These are phyloP conservation scores for Heliconius aoede DNA, from an alignment of 2,888 invertebrate genomes.

Conservation along the genomic window DNA sequence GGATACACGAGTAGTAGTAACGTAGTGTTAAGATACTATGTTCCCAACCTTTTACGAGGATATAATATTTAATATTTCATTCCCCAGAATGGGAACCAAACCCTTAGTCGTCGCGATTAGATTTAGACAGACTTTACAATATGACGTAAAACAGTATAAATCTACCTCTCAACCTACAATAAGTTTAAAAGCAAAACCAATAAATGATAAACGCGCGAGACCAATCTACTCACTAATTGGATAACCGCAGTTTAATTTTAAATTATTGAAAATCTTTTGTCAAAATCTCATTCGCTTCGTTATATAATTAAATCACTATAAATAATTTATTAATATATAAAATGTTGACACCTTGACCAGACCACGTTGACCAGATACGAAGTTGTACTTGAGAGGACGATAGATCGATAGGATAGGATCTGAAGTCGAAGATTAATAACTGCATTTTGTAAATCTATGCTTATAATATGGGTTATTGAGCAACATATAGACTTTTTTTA, in stretches of 20 bases:
- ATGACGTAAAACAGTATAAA: neutral
- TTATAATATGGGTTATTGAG: too few relatives aligned
- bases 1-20: too few relatives aligned
- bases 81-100: neutral
- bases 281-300: neutral
- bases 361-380: too few relatives aligned
- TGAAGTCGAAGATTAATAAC: too few relatives aligned
- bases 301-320: slow-evolving; percentile 5
- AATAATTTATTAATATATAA: neutral
- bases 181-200: neutral
- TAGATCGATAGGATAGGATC: neutral
- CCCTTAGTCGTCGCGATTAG: neutral
- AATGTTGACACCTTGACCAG: neutral
- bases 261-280: slow-evolving; percentile 1
- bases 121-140: neutral
- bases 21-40: too few relatives aligned
- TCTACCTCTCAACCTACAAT: too few relatives aligned
- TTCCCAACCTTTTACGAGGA: too few relatives aligned
- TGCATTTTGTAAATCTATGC: too few relatives aligned
- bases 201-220: slow-evolving; percentile 1
- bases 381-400: neutral
- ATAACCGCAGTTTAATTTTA: slow-evolving; percentile 22
- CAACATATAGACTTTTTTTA: too few relatives aligned
- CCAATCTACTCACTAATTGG: slow-evolving; percentile 12
- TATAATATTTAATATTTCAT: too few relatives aligned